Evolutionary conservation across 2,113 vertebrate species (phyloP).

Genomic region (Etheostoma spectabile): DNA sequence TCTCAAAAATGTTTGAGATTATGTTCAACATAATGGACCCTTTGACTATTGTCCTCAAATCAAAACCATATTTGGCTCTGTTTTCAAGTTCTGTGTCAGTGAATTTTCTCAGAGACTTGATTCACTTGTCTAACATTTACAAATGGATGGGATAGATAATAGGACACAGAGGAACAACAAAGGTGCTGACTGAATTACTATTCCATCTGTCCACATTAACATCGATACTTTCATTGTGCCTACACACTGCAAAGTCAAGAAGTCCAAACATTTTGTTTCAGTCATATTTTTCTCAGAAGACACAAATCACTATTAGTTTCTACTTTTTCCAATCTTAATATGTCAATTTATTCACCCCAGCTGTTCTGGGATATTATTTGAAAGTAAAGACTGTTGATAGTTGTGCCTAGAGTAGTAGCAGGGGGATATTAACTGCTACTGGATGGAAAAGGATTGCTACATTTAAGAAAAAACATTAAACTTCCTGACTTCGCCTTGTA

Average conservation of each 20-base stretch:
- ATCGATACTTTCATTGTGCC: background rate
- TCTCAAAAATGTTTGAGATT: background rate
- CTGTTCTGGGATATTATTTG: slow-evolving; percentile 50
- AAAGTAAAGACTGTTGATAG: slow-evolving; percentile 51
- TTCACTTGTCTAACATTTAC: background rate
- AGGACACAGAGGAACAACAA: background rate
- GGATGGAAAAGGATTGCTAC: slow-evolving; percentile 66
- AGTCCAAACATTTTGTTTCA: slow-evolving; percentile 29
- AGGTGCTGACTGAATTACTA: background rate
- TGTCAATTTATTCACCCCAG: slow-evolving; percentile 58
- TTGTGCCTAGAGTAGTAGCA: slow-evolving; percentile 40
- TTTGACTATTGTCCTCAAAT: background rate
- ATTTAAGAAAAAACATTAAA: slow-evolving; percentile 69
- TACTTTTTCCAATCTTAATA: slow-evolving; percentile 41
- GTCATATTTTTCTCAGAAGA: slow-evolving; percentile 28
- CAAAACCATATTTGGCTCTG: slow-evolving; percentile 3
- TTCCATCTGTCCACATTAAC: background rate
- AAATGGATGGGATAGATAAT: background rate
- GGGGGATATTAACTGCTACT: slow-evolving; percentile 62
- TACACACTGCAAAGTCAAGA: background rate
- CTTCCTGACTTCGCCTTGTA: slow-evolving; percentile 72
- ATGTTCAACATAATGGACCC: background rate
- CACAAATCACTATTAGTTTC: slow-evolving; percentile 27
- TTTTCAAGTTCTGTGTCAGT: background rate
- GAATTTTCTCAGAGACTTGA: background rate